Evolutionary conservation across 2,797 vertebrate species (phyloP).

Genomic region (Kryptolebias ocellatus): DNA sequence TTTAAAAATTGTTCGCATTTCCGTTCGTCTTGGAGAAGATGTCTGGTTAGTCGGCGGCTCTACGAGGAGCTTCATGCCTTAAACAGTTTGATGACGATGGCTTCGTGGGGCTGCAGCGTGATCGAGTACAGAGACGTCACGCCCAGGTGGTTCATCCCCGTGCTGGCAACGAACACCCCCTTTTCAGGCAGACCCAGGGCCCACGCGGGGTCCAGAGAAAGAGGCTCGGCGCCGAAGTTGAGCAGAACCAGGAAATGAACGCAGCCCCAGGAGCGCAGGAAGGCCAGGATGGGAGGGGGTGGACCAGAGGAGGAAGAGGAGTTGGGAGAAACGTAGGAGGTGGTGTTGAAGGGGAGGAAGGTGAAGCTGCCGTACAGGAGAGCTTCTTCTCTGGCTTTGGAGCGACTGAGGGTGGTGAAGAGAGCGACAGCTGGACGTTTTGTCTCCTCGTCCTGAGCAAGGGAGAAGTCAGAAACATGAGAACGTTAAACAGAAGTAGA

Average conservation of each 20-base stretch:
- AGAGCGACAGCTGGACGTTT: conserved; percentile 47
- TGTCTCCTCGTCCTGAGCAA: conserved; percentile 48
- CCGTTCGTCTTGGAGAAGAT: background rate
- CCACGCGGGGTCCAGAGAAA: conserved; percentile 64
- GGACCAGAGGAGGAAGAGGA: conserved; percentile 38
- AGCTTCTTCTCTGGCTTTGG: conserved; percentile 75
- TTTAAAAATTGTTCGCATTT: conserved; percentile 16
- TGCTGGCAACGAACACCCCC: conserved; percentile 77
- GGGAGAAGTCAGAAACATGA: background rate
- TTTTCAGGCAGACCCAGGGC: conserved; percentile 63
- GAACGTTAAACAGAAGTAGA: background rate
- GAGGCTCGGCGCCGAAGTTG: conserved; percentile 66
- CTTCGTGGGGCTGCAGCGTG: conserved; percentile 74
- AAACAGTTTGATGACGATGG: conserved; percentile 81
- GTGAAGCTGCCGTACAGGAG: conserved; percentile 78
- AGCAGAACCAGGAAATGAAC: conserved; percentile 79
- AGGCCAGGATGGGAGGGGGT: conserved; percentile 67
- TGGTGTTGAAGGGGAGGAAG: conserved; percentile 73
- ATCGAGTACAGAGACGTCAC: conserved; percentile 56
- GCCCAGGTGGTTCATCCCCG: conserved; percentile 73
- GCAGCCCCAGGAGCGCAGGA: conserved; percentile 82
- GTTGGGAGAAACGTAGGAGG: conserved; percentile 46
- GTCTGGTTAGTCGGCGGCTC: background rate
- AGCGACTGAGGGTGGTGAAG: conserved; percentile 74
- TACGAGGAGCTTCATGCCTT: conserved; percentile 66